These are phyloP conservation scores for Scyliorhinus canicula DNA, from an alignment of 2,797 vertebrate genomes.

Conservation along the genomic window DNA sequence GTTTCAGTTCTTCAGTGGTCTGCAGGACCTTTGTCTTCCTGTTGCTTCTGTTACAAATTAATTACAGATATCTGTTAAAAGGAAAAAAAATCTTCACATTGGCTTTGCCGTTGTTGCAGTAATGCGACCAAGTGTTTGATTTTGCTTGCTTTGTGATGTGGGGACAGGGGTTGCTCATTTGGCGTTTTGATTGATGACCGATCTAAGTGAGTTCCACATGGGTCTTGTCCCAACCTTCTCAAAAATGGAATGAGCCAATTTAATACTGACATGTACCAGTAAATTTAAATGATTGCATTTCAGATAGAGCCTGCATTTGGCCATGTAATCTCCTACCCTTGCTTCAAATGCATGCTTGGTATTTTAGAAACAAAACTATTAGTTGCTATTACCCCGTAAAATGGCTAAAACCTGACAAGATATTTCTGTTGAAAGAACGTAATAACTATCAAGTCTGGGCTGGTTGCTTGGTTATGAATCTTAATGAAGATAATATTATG, in stretches of 20 bases:
- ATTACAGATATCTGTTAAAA: background rate
- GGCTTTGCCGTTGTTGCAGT: background rate
- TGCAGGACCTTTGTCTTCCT: background rate
- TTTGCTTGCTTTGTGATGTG: background rate
- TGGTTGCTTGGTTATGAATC: background rate
- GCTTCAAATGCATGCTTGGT: background rate
- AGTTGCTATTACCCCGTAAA: background rate
- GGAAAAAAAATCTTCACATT: background rate
- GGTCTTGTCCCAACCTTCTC: background rate
- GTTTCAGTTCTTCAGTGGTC: background rate
- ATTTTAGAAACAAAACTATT: background rate
- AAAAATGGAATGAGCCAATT: background rate
- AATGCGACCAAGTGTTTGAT: too few relatives aligned
- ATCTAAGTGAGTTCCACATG: too few relatives aligned
- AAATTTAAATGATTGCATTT: background rate
- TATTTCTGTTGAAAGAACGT: background rate
- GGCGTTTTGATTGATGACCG: background rate
- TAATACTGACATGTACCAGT: background rate
- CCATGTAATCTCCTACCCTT: background rate
- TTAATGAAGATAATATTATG: background rate
- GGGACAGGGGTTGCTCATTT: background rate
- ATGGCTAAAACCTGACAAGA: background rate
- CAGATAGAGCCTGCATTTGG: background rate
- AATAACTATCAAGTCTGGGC: background rate
- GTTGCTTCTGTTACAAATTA: background rate